Evolutionary conservation across 2,888 invertebrate genomes (phyloP).

Genomic region (Andrena fulva): DNA sequence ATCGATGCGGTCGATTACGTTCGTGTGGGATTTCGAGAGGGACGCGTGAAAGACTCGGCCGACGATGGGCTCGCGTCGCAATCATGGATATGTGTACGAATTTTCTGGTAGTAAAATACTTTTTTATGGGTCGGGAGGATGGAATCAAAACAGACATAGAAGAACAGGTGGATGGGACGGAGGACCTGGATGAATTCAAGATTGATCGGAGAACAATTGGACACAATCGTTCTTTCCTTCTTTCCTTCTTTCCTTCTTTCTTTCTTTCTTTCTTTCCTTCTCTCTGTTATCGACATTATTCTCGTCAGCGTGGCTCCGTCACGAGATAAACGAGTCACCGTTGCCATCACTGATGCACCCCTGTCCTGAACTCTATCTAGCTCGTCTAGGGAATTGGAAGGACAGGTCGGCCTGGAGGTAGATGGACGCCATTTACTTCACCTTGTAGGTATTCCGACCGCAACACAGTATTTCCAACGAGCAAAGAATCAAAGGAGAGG

Average conservation of each 20-base stretch:
- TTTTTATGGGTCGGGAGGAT: background rate
- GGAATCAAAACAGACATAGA: background rate
- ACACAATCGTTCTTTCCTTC: constrained; percentile 55
- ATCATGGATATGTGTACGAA: background rate
- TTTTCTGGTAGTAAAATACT: background rate
- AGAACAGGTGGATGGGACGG: background rate
- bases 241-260: constrained; percentile 53
- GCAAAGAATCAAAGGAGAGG: background rate
- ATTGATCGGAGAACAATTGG: constrained; percentile 36
- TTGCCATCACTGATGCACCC: constrained; percentile 29
- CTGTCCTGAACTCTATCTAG: constrained; percentile 13
- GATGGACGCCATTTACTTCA: constrained; percentile 1
- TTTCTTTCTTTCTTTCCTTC: constrained; percentile 61
- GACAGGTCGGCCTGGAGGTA: background rate
- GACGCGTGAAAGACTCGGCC: background rate
- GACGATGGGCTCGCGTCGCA: background rate
- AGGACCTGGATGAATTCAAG: background rate
- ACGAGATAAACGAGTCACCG: background rate
- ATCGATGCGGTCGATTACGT: background rate
- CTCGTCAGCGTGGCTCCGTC: background rate
- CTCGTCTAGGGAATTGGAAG: background rate
- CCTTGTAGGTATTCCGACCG: background rate
- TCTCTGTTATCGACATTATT: constrained; percentile 42
- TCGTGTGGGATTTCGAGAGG: background rate
- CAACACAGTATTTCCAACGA: background rate